phyloP scores from a whole-genome alignment of 2,888 invertebrate species.

The Erebia ligea region DNA sequence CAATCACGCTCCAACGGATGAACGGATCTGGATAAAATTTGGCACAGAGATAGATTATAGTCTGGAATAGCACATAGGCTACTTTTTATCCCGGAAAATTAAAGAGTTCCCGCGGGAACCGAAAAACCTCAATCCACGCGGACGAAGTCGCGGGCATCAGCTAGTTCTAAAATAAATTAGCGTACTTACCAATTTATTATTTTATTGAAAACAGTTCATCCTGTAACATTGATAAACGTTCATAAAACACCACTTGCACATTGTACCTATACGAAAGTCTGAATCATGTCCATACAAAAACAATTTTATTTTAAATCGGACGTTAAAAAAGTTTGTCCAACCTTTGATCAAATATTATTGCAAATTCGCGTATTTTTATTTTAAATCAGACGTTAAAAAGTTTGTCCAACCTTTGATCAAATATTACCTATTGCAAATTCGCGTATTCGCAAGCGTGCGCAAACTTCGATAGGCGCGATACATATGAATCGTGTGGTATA shows the following conservation, averaged over 20 bases:
- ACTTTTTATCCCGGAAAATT: no score
- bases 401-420: slow-evolving; percentile 20
- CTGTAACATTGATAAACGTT: not conserved
- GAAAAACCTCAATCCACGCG: no score
- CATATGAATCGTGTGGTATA: slow-evolving; percentile 52
- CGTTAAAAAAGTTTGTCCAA: not conserved
- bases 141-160: no score
- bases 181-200: not conserved
- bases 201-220: not conserved
- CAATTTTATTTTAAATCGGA: no score
- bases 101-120: no score
- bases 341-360: slow-evolving; percentile 26
- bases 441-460: slow-evolving; percentile 47
- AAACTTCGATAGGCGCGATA: slow-evolving; percentile 45
- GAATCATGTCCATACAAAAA: not conserved
- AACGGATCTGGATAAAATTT: no score
- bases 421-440: slow-evolving; percentile 27
- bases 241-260: slow-evolving; percentile 11
- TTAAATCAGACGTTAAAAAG: not conserved
- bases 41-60: no score
- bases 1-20: no score
- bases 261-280: not conserved
- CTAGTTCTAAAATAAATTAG: not conserved
- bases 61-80: no score
- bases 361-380: slow-evolving; percentile 33